Conservation (phyloP, 2,113 vertebrate species). For the Trematocara zebra region DNA sequence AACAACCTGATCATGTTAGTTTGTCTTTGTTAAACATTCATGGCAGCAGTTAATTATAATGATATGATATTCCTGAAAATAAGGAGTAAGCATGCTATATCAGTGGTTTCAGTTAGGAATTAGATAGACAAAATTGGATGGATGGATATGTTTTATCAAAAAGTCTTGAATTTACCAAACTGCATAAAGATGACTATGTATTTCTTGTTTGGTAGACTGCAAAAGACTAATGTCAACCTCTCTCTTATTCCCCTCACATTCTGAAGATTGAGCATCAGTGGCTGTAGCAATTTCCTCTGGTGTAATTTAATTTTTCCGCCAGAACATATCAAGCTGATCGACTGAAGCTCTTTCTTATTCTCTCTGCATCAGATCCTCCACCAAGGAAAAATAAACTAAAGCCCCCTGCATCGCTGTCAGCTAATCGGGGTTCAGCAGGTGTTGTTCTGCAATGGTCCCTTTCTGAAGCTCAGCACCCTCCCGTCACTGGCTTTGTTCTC, state of each 20-base stretch:
- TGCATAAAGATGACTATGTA: not conserved
- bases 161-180: not conserved
- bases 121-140: not conserved
- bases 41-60: not conserved
- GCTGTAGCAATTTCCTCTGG: not conserved
- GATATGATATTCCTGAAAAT: not conserved
- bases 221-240: not conserved
- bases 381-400: conserved; percentile 60
- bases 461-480: conserved; percentile 62
- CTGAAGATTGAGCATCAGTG: conserved; percentile 17
- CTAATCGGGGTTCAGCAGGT: conserved; percentile 75
- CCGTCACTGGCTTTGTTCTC: conserved; percentile 78
- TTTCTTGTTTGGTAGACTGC: not conserved
- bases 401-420: conserved; percentile 76
- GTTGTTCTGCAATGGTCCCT: conserved; percentile 82
- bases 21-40: not conserved
- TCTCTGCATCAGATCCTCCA: conserved; percentile 63
- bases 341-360: conserved; percentile 10
- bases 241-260: not conserved
- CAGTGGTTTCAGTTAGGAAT: not conserved
- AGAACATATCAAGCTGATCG: not conserved
- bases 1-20: not conserved
- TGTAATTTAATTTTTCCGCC: conserved; percentile 19
- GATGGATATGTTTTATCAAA: not conserved
- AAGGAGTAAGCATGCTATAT: not conserved